Conservation (phyloP, 1,140 invertebrate species). For the Panagrolaimus sp. region DNA sequence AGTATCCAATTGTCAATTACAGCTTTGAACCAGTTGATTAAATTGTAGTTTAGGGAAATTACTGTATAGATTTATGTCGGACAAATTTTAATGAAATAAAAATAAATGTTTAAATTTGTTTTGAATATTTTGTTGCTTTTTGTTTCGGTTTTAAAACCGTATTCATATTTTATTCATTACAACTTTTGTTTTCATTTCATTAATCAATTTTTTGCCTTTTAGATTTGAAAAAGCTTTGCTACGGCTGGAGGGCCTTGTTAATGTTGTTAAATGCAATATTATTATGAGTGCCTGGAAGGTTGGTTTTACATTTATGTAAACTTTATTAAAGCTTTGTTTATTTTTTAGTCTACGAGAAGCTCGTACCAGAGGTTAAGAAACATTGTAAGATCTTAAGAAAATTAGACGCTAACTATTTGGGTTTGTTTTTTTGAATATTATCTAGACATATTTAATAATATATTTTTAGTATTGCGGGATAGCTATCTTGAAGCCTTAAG, state of each 20-base stretch:
- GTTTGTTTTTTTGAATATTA: neutral
- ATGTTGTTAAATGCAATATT: conserved; percentile 20
- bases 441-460: neutral
- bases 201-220: neutral
- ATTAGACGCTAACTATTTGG: neutral
- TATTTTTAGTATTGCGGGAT: conserved; percentile 1
- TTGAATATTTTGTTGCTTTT: neutral
- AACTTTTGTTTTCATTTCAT: neutral
- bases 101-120: conserved; percentile 5
- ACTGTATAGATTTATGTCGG: conserved; percentile 17
- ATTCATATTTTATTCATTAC: neutral
- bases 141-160: conserved; percentile 10
- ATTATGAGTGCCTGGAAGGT: conserved; percentile 16
- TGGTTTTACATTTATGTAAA: neutral
- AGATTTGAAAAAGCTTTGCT: neutral
- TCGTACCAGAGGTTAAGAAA: conserved; percentile 13
- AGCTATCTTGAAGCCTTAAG: neutral
- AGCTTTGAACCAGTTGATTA: conserved; percentile 44
- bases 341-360: conserved; percentile 16
- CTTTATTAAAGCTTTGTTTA: neutral
- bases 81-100: conserved; percentile 7
- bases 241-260: conserved; percentile 15
- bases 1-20: conserved; percentile 58
- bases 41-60: conserved; percentile 18
- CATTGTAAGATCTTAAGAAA: neutral